Evolutionary conservation across 2,888 invertebrate genomes (phyloP).

Genomic region (Gibbula magus): DNA sequence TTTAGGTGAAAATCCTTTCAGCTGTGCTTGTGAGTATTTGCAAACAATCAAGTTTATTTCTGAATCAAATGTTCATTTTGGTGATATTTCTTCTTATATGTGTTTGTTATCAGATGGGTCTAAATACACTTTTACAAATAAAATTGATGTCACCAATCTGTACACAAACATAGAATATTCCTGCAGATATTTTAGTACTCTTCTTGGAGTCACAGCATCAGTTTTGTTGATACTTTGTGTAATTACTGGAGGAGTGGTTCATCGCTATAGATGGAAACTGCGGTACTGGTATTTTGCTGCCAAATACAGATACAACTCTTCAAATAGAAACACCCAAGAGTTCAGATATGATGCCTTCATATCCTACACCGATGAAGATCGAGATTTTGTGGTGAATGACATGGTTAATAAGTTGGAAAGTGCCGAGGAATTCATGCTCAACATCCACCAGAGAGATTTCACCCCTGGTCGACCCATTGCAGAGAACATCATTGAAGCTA

Average conservation of each 20-base stretch:
- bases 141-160: neutral
- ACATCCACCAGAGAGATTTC: constrained; percentile 41
- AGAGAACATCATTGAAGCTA: constrained; percentile 35
- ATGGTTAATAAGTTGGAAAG: neutral
- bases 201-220: constrained; percentile 18
- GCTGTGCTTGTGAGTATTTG: constrained; percentile 16
- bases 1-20: neutral
- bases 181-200: neutral
- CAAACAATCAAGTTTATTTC: constrained; percentile 11
- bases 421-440: neutral
- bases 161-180: neutral
- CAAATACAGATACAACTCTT: neutral
- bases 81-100: neutral
- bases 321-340: constrained; percentile 13
- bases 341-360: constrained; percentile 22
- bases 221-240: constrained; percentile 3
- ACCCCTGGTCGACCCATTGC: constrained; percentile 36
- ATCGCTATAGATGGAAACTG: constrained; percentile 23
- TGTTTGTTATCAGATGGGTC: neutral
- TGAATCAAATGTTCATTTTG: neutral
- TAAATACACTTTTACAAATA: neutral
- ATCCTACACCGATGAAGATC: constrained; percentile 8
- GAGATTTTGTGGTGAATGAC: neutral
- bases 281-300: constrained; percentile 12
- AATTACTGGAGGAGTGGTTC: neutral